Conservation (phyloP, 1,140 invertebrate genomes). For the Trachymyrmex cornetzi region DNA sequence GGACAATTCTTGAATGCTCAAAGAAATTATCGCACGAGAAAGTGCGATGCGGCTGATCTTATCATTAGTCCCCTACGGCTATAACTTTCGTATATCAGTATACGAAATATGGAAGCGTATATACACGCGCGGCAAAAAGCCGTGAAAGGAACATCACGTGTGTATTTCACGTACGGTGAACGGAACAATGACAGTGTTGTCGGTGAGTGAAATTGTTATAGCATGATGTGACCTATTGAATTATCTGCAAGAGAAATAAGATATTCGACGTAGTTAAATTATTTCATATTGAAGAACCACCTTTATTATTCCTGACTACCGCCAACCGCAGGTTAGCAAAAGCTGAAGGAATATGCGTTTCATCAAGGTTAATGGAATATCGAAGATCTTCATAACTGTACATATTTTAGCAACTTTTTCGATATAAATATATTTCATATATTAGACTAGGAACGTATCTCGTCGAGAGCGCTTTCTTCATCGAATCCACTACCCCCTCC, state of each 20-base stretch:
- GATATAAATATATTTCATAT: no score
- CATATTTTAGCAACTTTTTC: no score
- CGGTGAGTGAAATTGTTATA: not conserved
- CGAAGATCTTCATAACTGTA: no score
- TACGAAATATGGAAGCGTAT: not conserved
- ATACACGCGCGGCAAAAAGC: not conserved
- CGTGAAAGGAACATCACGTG: slow-evolving; percentile 1
- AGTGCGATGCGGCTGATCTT: slow-evolving; percentile 13
- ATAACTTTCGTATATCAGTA: not conserved
- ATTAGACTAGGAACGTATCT: no score
- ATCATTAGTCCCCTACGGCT: not conserved
- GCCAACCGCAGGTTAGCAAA: no score
- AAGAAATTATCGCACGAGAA: not conserved
- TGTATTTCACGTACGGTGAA: not conserved
- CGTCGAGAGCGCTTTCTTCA: no score
- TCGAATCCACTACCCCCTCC: no score
- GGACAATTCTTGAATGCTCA: not conserved
- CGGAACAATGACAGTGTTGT: not conserved
- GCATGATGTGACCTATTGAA: not conserved
- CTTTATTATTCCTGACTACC: no score
- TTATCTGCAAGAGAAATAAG: not conserved
- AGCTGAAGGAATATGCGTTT: no score
- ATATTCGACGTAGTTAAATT: not conserved
- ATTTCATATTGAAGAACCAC: no score
- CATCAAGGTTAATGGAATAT: no score